Evolutionary conservation across 2,888 invertebrate species (phyloP).

Genomic region (Glomeris marginata): DNA sequence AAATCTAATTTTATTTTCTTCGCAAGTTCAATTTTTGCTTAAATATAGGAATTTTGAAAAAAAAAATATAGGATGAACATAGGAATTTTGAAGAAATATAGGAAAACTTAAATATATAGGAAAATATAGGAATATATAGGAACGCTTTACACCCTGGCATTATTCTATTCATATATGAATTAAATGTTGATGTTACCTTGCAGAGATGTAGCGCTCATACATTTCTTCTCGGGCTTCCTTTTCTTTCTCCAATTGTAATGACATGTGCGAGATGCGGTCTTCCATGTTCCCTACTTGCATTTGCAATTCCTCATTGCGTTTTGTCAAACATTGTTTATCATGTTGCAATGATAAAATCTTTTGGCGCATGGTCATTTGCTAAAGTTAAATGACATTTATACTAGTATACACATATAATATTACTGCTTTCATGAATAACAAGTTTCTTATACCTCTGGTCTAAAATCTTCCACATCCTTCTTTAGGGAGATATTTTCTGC

Average conservation of each 20-base stretch:
- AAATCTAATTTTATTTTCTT: too few species aligned
- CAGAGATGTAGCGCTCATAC: conserved; percentile 13
- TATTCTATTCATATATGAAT: background rate
- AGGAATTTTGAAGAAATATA: too few species aligned
- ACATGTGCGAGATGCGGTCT: conserved; percentile 10
- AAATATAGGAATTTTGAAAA: too few species aligned
- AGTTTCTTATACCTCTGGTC: conserved; percentile 7
- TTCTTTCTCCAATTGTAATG: conserved; percentile 10
- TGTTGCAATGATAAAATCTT: conserved; percentile 12
- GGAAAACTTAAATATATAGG: too few species aligned
- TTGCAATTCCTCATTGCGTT: conserved; percentile 11
- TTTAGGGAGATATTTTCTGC: background rate
- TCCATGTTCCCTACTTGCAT: conserved; percentile 5
- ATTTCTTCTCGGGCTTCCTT: conserved; percentile 12
- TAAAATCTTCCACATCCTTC: conserved; percentile 9
- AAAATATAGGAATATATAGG: too few species aligned
- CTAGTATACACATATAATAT: background rate
- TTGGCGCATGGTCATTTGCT: conserved; percentile 7
- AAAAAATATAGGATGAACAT: too few species aligned
- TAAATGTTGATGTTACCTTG: conserved; percentile 10
- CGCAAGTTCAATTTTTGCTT: too few species aligned
- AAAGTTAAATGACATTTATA: background rate
- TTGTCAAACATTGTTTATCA: conserved; percentile 15
- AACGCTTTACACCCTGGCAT: too few species aligned
- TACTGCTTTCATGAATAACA: background rate